Evolutionary conservation across 2,888 invertebrate species (phyloP).

Genomic region (Xestia sexstrigata): DNA sequence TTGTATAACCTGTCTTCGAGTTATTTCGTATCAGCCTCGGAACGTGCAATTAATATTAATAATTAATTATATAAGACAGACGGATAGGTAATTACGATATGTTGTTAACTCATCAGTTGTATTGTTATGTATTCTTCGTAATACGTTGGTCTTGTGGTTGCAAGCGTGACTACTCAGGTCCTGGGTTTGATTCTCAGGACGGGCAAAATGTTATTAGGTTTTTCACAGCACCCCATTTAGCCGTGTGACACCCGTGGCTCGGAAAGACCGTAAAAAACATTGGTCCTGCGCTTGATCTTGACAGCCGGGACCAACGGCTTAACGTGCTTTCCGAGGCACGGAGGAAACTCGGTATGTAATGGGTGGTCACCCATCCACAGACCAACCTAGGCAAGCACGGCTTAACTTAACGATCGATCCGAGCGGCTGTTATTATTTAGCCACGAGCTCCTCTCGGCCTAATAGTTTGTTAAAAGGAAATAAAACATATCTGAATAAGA

Average conservation of each 20-base stretch:
- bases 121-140: slow-evolving; percentile 1
- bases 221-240: neutral
- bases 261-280: neutral
- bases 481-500: neutral
- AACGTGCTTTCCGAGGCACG: too few relatives aligned
- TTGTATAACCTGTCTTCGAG: neutral
- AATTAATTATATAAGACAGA: slow-evolving; percentile 10
- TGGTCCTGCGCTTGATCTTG: neutral
- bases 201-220: neutral
- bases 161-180: too few relatives aligned
- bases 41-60: slow-evolving; percentile 21
- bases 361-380: too few relatives aligned
- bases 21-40: neutral
- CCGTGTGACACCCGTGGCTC: neutral
- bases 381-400: too few relatives aligned
- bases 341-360: too few relatives aligned
- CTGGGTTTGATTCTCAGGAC: neutral
- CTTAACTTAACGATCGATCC: too few relatives aligned
- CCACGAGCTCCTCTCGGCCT: too few relatives aligned
- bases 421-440: too few relatives aligned
- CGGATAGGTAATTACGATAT: neutral
- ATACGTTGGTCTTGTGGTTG: neutral
- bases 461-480: neutral
- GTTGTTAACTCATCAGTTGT: slow-evolving; percentile 1
- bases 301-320: too few relatives aligned